Conservation (phyloP, 2,113 vertebrate genomes). For the Condylura cristata region DNA sequence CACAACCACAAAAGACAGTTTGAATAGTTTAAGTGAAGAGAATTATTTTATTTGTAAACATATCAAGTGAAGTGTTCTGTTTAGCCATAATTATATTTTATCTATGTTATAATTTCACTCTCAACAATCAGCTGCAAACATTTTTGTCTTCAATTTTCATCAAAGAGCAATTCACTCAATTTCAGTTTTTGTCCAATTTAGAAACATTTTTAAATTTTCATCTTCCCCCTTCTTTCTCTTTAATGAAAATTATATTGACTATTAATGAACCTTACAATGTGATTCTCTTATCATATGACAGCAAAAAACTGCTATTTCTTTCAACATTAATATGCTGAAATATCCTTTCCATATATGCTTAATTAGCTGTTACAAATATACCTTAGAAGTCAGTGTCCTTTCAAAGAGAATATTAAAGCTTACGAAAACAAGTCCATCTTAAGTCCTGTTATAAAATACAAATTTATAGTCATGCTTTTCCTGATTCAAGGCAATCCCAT, state of each 20-base stretch:
- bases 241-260: background rate
- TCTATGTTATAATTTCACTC: background rate
- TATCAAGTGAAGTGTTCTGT: background rate
- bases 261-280: background rate
- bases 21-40: background rate
- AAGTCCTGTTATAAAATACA: background rate
- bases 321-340: background rate
- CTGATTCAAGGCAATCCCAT: background rate
- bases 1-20: background rate
- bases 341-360: background rate
- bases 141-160: background rate
- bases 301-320: conserved; percentile 14
- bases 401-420: background rate
- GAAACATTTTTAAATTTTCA: background rate
- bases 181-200: background rate
- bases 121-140: background rate
- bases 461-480: background rate
- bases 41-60: background rate
- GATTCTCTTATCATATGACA: conserved; percentile 39
- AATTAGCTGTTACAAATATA: conserved; percentile 9
- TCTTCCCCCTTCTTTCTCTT: background rate
- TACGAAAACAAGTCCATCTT: background rate
- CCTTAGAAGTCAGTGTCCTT: background rate
- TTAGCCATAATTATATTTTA: background rate
- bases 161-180: background rate